Evolutionary conservation across 2,888 invertebrate genomes (phyloP), one percentile per base, ranked within the genome.

Genomic region (Orgyia antiqua): DNA sequence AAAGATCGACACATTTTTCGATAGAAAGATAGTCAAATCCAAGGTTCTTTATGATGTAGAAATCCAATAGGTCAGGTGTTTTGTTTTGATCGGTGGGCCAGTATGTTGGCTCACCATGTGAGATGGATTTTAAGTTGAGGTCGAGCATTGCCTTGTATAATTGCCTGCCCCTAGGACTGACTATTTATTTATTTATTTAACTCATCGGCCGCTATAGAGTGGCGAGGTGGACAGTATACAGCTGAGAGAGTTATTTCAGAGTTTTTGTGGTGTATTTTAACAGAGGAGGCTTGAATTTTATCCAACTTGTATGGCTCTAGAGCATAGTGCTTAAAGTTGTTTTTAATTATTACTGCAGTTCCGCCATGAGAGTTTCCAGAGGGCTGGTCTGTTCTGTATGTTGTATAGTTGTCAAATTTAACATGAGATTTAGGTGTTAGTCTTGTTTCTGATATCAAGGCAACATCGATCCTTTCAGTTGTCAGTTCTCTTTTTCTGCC

Each of bases 341-440:
- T 15, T 12, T 24, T 29, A 2, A 29, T 2, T 12, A 29, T 17
- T 1, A 29, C 24, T 1, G 24, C 29, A 9, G 23, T 8, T n/a
- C 23, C 29, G n/a, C 23, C 29, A n/a, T 29, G 29, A 5, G 11
- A 3, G 4, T 23, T 29, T 2, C 29, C 24, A 17, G 17, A 17
- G 1, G 24, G 24, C 2, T 29, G 17, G 6, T 24, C 9, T 1
- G 17, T 29, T 9, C 17, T 11, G 11, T 29, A 29, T 0, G 18
- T 18, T 3, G 17, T 12, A 9, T 24, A 29, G 9, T 24, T 18
- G 1, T 24, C 5, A n/a, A 29, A 18, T 3, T n/a, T n/a, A 1
- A 29, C 4, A 12, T 29, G 6, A 4, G 17, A 11, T 20, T 10
- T 19, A 2, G 12, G 12, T 1, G 27, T 12, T 12, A 18, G 8